Base-by-base conservation (phyloP, 2,113 vertebrate species). In the Lipophrys pholis region DNA sequence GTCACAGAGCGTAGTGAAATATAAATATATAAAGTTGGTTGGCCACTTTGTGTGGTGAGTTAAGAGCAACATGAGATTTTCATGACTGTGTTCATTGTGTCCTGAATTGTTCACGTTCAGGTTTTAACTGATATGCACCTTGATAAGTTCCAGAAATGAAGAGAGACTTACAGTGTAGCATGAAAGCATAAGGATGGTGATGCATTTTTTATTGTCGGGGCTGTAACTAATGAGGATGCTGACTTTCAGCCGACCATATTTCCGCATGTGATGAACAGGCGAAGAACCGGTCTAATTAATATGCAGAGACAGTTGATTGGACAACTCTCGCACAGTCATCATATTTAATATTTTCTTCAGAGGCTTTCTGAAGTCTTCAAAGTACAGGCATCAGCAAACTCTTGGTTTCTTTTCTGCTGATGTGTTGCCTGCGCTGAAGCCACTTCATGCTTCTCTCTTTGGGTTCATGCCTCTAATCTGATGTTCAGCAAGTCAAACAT, bases 201-300 rank as follows among this genome's bases (percentile, higher is more conserved):
- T 48, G 65, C 57, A 65, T 85, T 67, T 62, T 71, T 78, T 56
- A 72, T 42, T 53, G 74, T 17, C 69, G 66, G 12, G 11, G 46
- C 62, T 70, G 17, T 49, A 73, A 71, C 54, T 80, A 78, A 80
- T 66, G 40, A 64, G 49, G 48, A 48, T 69, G 68, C 55, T 68
- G 78, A 77, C 77, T 84, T 87, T 80, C 59, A 68, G 84, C 58
- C 55, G 21, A 84, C 45, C 64, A 45, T 69, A 51, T 71, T 78
- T 65, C 40, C 46, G 66, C 63, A 50, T 70, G 57, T 39, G 30
- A 57, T 69, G 53, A 74, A 69, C 42, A 17, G 55, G 12, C 11
- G 3, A 53, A 49, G 46, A 66, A 55, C n/a, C 12, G 6, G 7
- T 62, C 16, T n/a, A 62, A 53, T 78, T 80, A 79, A 16, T 42